These are phyloP conservation scores for Mobula hypostoma DNA, from an alignment of 2,113 vertebrate genomes.

Conservation along the genomic window DNA sequence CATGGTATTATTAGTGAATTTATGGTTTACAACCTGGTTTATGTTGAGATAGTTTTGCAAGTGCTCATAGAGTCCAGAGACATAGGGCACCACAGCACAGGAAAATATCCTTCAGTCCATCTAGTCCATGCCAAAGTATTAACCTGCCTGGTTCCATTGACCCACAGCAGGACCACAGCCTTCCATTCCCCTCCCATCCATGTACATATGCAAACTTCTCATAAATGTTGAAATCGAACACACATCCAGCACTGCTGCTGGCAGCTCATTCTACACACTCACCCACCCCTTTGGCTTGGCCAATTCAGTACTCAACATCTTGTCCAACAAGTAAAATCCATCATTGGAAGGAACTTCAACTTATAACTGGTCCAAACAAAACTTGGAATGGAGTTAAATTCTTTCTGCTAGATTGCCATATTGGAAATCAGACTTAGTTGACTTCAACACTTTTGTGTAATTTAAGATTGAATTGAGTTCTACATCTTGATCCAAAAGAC, in stretches of 20 bases:
- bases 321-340: neutral
- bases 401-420: neutral
- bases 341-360: neutral
- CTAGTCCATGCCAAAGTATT: too few relatives aligned
- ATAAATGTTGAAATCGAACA: too few relatives aligned
- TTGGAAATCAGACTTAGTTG: neutral
- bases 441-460: neutral
- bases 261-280: too few relatives aligned
- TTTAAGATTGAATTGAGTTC: neutral
- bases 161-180: too few relatives aligned
- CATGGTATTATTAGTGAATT: neutral
- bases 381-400: neutral
- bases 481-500: neutral
- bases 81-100: too few relatives aligned
- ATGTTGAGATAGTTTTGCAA: neutral
- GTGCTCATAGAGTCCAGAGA: too few relatives aligned
- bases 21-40: neutral
- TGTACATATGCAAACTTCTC: too few relatives aligned
- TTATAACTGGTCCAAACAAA: too few relatives aligned
- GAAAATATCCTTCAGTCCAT: too few relatives aligned
- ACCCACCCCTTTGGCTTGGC: neutral
- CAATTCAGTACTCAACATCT: neutral
- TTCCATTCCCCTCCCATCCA: too few relatives aligned
- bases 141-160: too few relatives aligned
- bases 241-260: too few relatives aligned